Percentiles rank a stretch among this genome's conserved stretches.
phyloP scores from a whole-genome alignment of 2,797 vertebrate genomes.

The Gambelia wislizenii region DNA sequence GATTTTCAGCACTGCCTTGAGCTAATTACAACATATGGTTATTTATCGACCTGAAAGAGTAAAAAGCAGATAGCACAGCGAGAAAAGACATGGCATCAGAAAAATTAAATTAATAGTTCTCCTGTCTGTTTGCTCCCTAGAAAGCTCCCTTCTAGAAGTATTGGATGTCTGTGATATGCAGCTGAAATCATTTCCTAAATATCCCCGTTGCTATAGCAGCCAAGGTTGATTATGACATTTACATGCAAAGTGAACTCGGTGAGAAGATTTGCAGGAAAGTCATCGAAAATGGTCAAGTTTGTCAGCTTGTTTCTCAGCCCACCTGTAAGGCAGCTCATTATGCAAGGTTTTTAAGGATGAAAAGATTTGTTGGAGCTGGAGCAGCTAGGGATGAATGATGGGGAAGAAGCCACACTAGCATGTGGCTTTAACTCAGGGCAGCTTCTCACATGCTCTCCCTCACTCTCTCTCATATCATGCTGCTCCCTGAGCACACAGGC shows the following conservation, averaged over 20 bases:
- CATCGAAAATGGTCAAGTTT: conserved; percentile 68
- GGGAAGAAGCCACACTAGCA: conserved; percentile 2
- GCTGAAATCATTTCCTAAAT: conserved; percentile 79
- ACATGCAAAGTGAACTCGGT: conserved; percentile 67
- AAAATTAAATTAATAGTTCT: conserved; percentile 53
- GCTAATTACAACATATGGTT: conserved; percentile 27
- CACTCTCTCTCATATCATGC: background rate
- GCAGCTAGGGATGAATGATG: conserved; percentile 20
- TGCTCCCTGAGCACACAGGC: conserved; percentile 7
- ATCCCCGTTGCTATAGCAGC: conserved; percentile 80
- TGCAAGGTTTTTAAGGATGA: conserved; percentile 42
- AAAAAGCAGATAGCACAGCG: conserved; percentile 37
- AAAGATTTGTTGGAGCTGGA: conserved; percentile 45
- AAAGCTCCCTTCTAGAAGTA: conserved; percentile 56
- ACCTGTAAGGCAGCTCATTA: conserved; percentile 62
- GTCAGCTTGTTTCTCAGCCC: conserved; percentile 61
- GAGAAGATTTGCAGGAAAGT: conserved; percentile 69
- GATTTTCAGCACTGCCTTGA: background rate
- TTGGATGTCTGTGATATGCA: conserved; percentile 62
- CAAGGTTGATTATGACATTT: conserved; percentile 73
- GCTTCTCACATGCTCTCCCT: background rate
- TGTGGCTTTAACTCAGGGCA: conserved; percentile 5
- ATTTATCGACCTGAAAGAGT: conserved; percentile 50
- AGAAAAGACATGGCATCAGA: conserved; percentile 35
- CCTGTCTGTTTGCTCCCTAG: conserved; percentile 49